A percentile compares a stretch with the other conserved stretches of the same genome.
Evolutionary conservation across 2,797 vertebrate genomes (phyloP).

Genomic region (Dermochelys coriacea): DNA sequence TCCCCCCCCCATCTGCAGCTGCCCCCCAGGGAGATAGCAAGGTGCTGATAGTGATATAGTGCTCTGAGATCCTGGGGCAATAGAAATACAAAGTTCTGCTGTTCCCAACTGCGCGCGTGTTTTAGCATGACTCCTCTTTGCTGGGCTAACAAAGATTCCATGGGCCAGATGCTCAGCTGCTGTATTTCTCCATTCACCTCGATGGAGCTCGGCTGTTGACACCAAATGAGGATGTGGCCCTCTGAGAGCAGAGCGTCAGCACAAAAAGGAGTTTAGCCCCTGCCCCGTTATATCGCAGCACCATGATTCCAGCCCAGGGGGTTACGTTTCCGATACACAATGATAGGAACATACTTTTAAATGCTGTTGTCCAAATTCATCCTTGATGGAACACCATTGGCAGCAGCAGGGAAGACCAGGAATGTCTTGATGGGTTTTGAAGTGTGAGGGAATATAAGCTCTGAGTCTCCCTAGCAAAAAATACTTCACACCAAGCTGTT

Average conservation of each 20-base stretch:
- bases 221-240: not conserved
- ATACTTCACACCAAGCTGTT: not conserved
- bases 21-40: not conserved
- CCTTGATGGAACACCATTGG: not conserved
- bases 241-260: not conserved
- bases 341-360: not conserved
- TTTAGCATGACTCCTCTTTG: not conserved
- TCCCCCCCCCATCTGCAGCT: not conserved
- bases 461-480: not conserved
- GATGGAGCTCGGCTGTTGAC: not conserved
- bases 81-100: not conserved
- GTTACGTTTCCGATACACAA: not conserved
- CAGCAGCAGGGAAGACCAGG: too few relatives aligned
- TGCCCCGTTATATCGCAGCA: too few relatives aligned
- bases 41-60: not conserved
- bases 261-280: not conserved
- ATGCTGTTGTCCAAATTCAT: not conserved
- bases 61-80: not conserved
- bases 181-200: fast-evolving
- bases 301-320: too few relatives aligned
- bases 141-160: not conserved
- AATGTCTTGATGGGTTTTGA: too few relatives aligned
- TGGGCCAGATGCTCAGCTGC: not conserved
- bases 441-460: not conserved
- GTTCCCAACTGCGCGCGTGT: not conserved